phyloP scores from a whole-genome alignment of 2,888 invertebrate genomes.

The Tetragonula carbonaria region DNA sequence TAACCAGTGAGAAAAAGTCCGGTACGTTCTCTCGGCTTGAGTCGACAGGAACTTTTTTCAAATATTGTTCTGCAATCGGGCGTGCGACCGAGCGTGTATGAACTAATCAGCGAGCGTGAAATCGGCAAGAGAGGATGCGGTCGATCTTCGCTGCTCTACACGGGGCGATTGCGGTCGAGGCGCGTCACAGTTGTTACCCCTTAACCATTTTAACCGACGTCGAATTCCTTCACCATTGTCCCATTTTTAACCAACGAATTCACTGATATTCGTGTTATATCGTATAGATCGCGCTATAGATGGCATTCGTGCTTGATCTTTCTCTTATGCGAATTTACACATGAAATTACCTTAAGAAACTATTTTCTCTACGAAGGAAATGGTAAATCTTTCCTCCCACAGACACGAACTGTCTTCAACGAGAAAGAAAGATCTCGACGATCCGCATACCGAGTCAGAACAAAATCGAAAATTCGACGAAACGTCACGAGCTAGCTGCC shows the following conservation, averaged over 20 bases:
- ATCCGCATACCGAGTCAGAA: background rate
- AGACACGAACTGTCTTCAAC: too few relatives aligned
- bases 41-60: background rate
- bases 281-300: background rate
- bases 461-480: background rate
- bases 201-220: slow-evolving; percentile 71
- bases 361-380: too few relatives aligned
- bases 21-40: too few relatives aligned
- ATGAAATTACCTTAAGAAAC: background rate
- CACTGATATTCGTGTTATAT: background rate
- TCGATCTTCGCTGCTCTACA: slow-evolving; percentile 63
- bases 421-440: background rate
- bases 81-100: slow-evolving; percentile 52
- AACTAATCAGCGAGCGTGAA: slow-evolving; percentile 77
- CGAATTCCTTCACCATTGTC: background rate
- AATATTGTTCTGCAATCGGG: slow-evolving; percentile 61
- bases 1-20: background rate
- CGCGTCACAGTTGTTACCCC: slow-evolving; percentile 74
- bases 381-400: too few relatives aligned
- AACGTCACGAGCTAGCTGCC: background rate
- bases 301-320: background rate
- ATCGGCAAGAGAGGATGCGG: slow-evolving; percentile 69
- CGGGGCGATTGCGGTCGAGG: slow-evolving; percentile 65
- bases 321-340: background rate
- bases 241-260: background rate